Evolutionary conservation across 2,797 vertebrate genomes (phyloP).

Genomic region (Melanogrammus aeglefinus): DNA sequence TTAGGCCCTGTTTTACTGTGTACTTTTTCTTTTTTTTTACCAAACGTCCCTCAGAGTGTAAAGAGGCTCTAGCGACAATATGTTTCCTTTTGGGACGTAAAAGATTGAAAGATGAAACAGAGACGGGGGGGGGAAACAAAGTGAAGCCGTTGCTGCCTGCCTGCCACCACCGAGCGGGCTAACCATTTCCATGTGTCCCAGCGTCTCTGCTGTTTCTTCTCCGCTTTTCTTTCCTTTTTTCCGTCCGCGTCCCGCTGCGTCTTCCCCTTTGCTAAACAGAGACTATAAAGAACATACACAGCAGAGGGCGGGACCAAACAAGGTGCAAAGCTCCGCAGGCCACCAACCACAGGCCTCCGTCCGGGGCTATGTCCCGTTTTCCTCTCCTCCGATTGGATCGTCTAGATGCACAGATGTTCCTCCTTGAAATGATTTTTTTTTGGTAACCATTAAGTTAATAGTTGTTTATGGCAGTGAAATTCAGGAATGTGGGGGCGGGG

Average conservation of each 20-base stretch:
- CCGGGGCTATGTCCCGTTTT: not conserved
- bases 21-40: slow-evolving; percentile 75
- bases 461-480: slow-evolving; percentile 76
- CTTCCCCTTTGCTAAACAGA: slow-evolving; percentile 66
- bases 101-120: slow-evolving; percentile 54
- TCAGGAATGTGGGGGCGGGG: slow-evolving; percentile 57
- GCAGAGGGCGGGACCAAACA: slow-evolving; percentile 54
- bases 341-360: slow-evolving; percentile 56
- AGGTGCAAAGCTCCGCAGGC: slow-evolving; percentile 49
- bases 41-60: slow-evolving; percentile 70
- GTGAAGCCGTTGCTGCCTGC: slow-evolving; percentile 62
- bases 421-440: slow-evolving; percentile 66
- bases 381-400: slow-evolving; percentile 56
- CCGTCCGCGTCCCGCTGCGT: slow-evolving; percentile 69
- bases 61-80: slow-evolving; percentile 63
- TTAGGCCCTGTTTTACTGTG: slow-evolving; percentile 49
- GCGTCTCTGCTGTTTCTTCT: slow-evolving; percentile 69
- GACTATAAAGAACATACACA: slow-evolving; percentile 57
- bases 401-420: slow-evolving; percentile 72
- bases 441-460: slow-evolving; percentile 71
- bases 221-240: slow-evolving; percentile 42
- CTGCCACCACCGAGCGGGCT: slow-evolving; percentile 60
- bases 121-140: slow-evolving; percentile 7
- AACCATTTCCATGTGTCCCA: slow-evolving; percentile 88
- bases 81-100: slow-evolving; percentile 74